phyloP scores from a whole-genome alignment of 2,797 vertebrate species.

The Trachops cirrhosus region DNA sequence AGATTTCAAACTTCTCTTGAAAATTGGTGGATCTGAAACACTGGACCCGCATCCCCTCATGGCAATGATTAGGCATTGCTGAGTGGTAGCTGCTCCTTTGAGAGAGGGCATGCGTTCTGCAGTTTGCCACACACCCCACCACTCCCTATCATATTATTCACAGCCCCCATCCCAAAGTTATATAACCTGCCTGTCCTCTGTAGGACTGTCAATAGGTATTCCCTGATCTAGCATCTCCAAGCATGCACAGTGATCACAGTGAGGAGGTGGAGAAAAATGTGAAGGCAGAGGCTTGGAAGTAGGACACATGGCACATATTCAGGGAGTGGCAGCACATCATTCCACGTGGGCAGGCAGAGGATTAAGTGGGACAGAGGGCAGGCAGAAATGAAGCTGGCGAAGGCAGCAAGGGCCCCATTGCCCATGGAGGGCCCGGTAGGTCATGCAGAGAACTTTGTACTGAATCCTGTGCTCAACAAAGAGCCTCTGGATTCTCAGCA shows the following conservation, averaged over 20 bases:
- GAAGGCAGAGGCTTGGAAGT: neutral
- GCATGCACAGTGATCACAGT: neutral
- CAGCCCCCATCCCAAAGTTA: neutral
- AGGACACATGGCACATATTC: neutral
- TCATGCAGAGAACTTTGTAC: neutral
- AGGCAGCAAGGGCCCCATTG: accelerated
- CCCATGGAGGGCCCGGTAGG: neutral
- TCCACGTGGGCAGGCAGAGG: neutral
- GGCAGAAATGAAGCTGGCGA: neutral
- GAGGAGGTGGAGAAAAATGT: neutral
- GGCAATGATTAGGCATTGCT: neutral
- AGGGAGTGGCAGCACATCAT: neutral
- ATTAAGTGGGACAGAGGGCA: neutral
- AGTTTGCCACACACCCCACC: neutral
- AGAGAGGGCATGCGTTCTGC: neutral
- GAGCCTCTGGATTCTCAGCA: neutral
- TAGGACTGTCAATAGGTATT: neutral
- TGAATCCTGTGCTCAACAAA: neutral
- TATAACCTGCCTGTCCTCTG: accelerated
- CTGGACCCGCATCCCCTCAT: accelerated
- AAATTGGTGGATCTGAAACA: neutral
- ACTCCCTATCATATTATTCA: neutral
- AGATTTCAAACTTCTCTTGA: neutral
- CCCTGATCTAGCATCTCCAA: neutral
- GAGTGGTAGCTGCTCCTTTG: too few relatives aligned